Base-by-base conservation (phyloP, 2,797 vertebrate species). In the Anguilla obscura region DNA sequence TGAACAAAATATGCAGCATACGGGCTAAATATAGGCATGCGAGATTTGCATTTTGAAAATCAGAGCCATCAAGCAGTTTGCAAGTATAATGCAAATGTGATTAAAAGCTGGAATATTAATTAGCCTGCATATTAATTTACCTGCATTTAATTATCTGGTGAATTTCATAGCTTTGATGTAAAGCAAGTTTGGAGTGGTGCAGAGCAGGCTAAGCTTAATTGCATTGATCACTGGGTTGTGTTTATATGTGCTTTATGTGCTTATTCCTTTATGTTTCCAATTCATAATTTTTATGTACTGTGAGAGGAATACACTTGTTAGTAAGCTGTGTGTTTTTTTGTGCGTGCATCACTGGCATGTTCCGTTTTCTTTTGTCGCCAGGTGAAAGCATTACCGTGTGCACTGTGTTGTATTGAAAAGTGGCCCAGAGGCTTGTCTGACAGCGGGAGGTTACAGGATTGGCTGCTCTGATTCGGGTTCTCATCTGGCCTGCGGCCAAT, bases 101-200 rank as follows among this genome's bases (percentile, higher is more conserved):
- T 36, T 30, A 30, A 30, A 85, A 85, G 50, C 36, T 24, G 27
- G 16, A 85, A 85, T 85, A 60, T 85, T 52, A 85, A 85, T 33
- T 85, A 85, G 16, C 84, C 33, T 40, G 33, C 30, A 60, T 63
- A 40, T 85, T 36, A 60, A 85, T 85, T 45, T 63, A 85, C 52
- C 54, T 84, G 52, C 54, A 85, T 85, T 60, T 40, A 85, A 85
- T 85, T 63, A 85, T 63, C 84, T 60, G 16, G 14, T 24, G 33
- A 66, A 63, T 24, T 66, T 60, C 24, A 85, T 36, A 84, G 74
- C 36, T 79, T 79, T 79, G 60, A 66, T 66, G 60, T n/a, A 8
- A 79, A 6, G 74, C 33, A 45, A 79, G 36, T 36, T 18, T 18
- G 1, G 12, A 1, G 33, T 16, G 71, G 4, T 76, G 71, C 12